A percentile compares a stretch with the other conserved stretches of the same genome.
Conservation (phyloP, 2,797 vertebrate genomes). For the Notolepis coatsorum region DNA sequence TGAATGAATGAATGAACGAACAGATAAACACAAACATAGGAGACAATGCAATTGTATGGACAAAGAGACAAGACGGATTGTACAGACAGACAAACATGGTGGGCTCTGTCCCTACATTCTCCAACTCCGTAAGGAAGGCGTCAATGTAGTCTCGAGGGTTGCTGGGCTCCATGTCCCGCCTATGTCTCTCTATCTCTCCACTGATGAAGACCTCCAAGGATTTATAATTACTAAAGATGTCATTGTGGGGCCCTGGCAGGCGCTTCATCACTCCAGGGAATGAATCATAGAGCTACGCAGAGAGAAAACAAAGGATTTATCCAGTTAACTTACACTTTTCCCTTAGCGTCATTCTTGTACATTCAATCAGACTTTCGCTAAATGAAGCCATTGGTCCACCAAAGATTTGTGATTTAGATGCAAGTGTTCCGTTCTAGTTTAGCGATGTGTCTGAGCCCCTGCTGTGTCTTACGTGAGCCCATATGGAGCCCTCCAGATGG, state of each 20-base stretch:
- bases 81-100: neutral
- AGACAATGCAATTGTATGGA: neutral
- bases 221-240: constrained; percentile 68
- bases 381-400: too few relatives aligned
- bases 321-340: too few relatives aligned
- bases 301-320: constrained; percentile 3
- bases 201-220: constrained; percentile 74
- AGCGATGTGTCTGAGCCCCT: neutral
- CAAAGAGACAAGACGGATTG: neutral
- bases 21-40: neutral
- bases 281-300: constrained; percentile 73
- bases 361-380: neutral
- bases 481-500: constrained; percentile 77
- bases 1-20: neutral
- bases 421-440: neutral
- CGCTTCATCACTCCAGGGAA: constrained; percentile 75
- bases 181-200: constrained; percentile 76
- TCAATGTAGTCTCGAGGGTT: constrained; percentile 82
- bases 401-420: constrained; percentile 2
- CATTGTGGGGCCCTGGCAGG: constrained; percentile 79
- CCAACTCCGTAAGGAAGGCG: constrained; percentile 82
- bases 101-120: constrained; percentile 64
- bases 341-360: neutral
- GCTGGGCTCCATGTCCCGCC: constrained; percentile 76
- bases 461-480: constrained; percentile 71